phyloP scores from a whole-genome alignment of 2,888 invertebrate genomes.

The Agrotis clavis region DNA sequence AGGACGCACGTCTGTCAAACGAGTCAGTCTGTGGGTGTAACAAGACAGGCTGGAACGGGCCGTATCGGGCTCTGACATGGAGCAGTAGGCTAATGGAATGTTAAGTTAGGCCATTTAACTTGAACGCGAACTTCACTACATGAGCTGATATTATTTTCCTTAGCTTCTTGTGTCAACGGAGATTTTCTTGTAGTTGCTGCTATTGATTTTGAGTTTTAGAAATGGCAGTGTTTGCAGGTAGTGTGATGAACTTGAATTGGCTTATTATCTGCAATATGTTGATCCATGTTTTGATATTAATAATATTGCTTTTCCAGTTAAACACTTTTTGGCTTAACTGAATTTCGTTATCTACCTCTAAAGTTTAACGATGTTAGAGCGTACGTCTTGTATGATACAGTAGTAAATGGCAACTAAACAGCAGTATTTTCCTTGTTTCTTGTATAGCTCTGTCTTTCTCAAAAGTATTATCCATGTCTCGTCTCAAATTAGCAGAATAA shows the following conservation, averaged over 20 bases:
- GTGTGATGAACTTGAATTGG: background rate
- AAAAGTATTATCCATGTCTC: background rate
- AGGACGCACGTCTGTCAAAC: constrained; percentile 63
- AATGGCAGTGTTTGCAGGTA: background rate
- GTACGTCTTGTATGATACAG: no score
- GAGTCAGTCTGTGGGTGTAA: constrained; percentile 56
- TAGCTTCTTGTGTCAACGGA: background rate
- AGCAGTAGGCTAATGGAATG: constrained; percentile 27
- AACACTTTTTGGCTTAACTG: no score
- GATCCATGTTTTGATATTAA: background rate
- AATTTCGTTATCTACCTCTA: no score
- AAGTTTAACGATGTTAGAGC: no score
- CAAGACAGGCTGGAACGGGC: constrained; percentile 50
- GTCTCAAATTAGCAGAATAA: background rate
- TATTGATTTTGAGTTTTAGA: background rate
- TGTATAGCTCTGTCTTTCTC: background rate
- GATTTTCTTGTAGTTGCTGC: background rate
- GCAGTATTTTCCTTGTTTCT: no score
- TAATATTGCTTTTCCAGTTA: no score
- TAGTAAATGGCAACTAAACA: no score
- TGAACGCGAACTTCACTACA: no score
- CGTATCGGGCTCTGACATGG: constrained; percentile 39
- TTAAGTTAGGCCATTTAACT: background rate
- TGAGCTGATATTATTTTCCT: background rate
- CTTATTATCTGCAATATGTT: no score